Percentiles rank a stretch among this genome's conserved stretches.
Conservation (phyloP, 2,797 vertebrate genomes). For the Mus minutoides region DNA sequence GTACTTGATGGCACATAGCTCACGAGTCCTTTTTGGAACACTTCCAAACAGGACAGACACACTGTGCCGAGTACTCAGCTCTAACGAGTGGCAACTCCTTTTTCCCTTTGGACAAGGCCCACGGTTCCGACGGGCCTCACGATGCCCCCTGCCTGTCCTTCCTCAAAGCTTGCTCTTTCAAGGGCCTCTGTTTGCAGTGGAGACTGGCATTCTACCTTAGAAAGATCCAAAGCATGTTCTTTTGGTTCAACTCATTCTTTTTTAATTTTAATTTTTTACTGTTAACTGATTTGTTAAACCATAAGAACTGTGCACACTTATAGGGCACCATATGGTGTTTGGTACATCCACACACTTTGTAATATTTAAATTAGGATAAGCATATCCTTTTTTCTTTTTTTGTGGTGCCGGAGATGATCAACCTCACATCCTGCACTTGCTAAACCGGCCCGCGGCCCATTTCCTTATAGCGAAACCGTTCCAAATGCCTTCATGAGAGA, state of each 20-base stretch:
- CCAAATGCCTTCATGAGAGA: neutral
- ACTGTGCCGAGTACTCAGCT: neutral
- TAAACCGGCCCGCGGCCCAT: neutral
- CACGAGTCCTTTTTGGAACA: neutral
- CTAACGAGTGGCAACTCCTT: neutral
- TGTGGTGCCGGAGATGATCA: neutral
- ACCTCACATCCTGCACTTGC: neutral
- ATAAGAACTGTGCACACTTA: neutral
- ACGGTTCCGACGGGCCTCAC: neutral
- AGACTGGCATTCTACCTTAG: neutral
- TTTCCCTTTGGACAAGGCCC: neutral
- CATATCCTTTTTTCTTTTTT: neutral
- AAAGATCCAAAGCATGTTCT: neutral
- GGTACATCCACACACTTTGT: neutral
- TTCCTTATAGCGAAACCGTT: neutral
- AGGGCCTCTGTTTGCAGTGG: neutral
- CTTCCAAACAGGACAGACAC: neutral
- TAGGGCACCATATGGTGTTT: neutral
- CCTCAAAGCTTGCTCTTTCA: neutral
- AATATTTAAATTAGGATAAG: neutral
- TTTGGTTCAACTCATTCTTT: neutral
- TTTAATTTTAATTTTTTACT: neutral
- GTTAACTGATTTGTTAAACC: neutral
- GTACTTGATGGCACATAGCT: neutral
- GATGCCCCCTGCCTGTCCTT: rapidly evolving